Conservation (phyloP, 2,113 vertebrate genomes). For the Crotalus tigris region DNA sequence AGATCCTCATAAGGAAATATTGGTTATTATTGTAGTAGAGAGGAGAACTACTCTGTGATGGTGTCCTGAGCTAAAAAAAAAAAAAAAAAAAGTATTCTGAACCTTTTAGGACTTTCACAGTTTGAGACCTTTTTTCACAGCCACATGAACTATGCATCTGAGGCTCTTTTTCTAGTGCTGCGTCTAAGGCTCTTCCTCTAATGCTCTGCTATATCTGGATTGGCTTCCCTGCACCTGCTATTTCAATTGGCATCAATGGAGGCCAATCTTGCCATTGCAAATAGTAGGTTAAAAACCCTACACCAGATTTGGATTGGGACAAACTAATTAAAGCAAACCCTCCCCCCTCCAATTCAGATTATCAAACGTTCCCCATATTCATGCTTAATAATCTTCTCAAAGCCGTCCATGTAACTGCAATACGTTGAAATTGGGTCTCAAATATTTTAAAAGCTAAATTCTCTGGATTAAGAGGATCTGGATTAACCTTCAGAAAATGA, state of each 20-base stretch:
- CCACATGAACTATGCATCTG: not conserved
- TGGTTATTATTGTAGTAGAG: not conserved
- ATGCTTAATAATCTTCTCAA: not conserved
- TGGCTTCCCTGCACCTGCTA: not conserved
- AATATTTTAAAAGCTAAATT: not conserved
- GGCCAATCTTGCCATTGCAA: too few species aligned
- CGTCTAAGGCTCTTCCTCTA: not conserved
- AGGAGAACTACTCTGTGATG: not conserved
- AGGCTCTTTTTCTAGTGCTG: not conserved
- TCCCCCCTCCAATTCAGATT: not conserved
- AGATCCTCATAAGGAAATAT: not conserved
- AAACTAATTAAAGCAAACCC: not conserved
- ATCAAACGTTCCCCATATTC: not conserved
- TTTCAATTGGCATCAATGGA: not conserved
- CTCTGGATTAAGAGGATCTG: not conserved
- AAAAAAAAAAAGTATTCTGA: not conserved
- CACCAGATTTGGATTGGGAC: not conserved
- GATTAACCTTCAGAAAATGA: not conserved
- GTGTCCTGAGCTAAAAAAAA: not conserved
- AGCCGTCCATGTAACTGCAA: not conserved
- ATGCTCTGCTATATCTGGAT: not conserved
- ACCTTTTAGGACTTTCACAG: not conserved
- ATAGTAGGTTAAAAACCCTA: not conserved
- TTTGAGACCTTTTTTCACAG: not conserved
- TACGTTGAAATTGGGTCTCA: not conserved